Base-by-base conservation (phyloP, 1,140 invertebrate genomes). In the Stegodyphus dumicola region DNA sequence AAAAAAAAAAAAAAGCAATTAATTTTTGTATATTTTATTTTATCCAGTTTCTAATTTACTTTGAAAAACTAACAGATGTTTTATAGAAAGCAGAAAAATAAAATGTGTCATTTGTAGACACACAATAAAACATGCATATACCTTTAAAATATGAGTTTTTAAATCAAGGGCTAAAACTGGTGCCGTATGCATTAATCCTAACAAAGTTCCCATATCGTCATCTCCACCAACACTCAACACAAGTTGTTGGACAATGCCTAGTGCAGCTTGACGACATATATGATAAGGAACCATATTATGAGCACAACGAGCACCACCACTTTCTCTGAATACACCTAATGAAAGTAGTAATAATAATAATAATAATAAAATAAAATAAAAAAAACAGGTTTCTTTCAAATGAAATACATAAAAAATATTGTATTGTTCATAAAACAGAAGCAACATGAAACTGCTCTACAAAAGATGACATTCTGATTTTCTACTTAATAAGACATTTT, bases 121-220 rank as follows among this genome's bases (percentile, higher is more conserved):
- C 56, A 60, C 1, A 67, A 67, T 18, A 67, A 67, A 17, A 15
- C 9, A 67, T 15, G 65, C 65, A 52, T 54, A 5, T 89, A 94
- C 95, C 91, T 97, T 97, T 17, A 99, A 91, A 90, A 99, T 97
- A 89, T 97, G 95, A 73, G 95, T 95, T 92, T 98, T 98, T 7
- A 98, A 92, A 85, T 94, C 92, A 51, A 97, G 91, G 69, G 95
- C 94, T 85, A 93, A 93, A 17, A 95, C 92, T 66, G 95, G 93
- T 17, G 96, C 95, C 10, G 95, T 95, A 91, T 98, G 96, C 93
- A 99, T 95, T 15, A 97, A 94, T 65, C 95, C 95, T 6, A 99
- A 92, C 60, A 99, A 91, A 66, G 96, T 95, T 3, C 95, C 94
- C 96, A 99, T 97, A 88, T 98, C 97, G 89, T 99, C 97, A 89